Base-by-base conservation (phyloP, 2,888 invertebrate genomes). In the Incurvaria masculella region DNA sequence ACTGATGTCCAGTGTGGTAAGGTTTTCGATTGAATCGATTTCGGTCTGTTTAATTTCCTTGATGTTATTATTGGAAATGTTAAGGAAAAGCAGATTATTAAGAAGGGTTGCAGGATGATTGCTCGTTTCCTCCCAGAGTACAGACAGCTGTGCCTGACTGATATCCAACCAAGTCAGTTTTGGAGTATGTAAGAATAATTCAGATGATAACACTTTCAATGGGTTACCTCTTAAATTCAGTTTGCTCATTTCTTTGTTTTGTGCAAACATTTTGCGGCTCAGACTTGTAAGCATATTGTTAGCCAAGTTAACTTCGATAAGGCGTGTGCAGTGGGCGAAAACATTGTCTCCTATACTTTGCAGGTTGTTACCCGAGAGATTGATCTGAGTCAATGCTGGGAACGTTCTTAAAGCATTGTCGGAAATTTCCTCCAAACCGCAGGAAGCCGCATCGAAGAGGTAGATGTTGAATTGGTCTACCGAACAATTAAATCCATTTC, bases 141-240 rank as follows among this genome's bases (percentile, higher is more conserved):
- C 72, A n/a, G 79, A 80, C 52, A 91, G 65, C 49, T 81, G 81
- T 54, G 87, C 86, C 59, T 84, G 82, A 62, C 88, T 89, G 47
- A 87, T 82, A 59, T 91, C 89, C 47, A 92, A 66, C 60, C 82
- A 82, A 21, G 79, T 79, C 20, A 91, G 72, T 53, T 81, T 72
- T 4, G 80, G 81, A 27, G 86, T 82, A 48, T 81, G 72, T 49
- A 81, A 60, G 66, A 91, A 91, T 2, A 88, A 76, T 49, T 84
- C 80, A 2, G 86, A 81, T 47, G 87, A 84, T 2, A 92, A 62
- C 10, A 81, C 79, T 52, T 80, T 80, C 50, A 91, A 71, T 1
- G 86, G 86, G 66, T 91, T 92, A 14, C 87, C 86, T 55, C 87
- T 85, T 42, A 92, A 76, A 60, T 83, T 86, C 11, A 91, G 66